Evolutionary conservation across 2,797 vertebrate genomes (phyloP).

Genomic region (Erpetoichthys calabaricus): DNA sequence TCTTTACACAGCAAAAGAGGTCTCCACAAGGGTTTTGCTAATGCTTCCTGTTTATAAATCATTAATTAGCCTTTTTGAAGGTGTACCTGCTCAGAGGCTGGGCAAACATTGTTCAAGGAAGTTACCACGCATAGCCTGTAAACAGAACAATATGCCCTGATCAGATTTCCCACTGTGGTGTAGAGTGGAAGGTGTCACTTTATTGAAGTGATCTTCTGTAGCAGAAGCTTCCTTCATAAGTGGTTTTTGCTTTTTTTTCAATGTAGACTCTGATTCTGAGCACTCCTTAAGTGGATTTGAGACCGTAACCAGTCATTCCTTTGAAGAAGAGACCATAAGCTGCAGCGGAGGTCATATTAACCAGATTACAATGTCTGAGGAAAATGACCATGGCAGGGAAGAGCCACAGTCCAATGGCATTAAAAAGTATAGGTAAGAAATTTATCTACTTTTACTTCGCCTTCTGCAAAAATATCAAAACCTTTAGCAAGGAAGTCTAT

Average conservation of each 20-base stretch:
- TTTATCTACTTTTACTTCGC: no score
- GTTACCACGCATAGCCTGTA: conserved; percentile 36
- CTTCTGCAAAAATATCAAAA: no score
- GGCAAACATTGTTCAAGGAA: conserved; percentile 11
- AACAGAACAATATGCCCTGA: conserved; percentile 43
- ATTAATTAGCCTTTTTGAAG: not conserved
- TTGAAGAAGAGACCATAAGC: conserved; percentile 56
- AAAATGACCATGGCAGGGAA: conserved; percentile 63
- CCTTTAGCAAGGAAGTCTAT: no score
- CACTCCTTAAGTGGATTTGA: conserved; percentile 75
- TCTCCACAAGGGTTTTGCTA: not conserved
- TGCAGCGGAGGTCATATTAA: conserved; percentile 40
- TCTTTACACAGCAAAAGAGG: no score
- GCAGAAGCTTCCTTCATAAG: conserved; percentile 24
- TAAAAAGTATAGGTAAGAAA: conserved; percentile 57
- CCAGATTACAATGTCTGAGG: conserved; percentile 62
- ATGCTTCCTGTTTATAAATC: conserved; percentile 2
- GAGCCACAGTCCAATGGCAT: conserved; percentile 72
- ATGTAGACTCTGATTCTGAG: conserved; percentile 79
- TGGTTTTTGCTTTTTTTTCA: conserved; percentile 26
- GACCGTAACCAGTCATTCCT: conserved; percentile 58
- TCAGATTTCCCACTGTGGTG: conserved; percentile 52
- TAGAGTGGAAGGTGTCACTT: conserved; percentile 26
- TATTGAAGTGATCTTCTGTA: conserved; percentile 21
- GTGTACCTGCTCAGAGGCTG: conserved; percentile 6